Base-by-base conservation (phyloP, 2,888 invertebrate genomes). In the Drosophila ochracea region DNA sequence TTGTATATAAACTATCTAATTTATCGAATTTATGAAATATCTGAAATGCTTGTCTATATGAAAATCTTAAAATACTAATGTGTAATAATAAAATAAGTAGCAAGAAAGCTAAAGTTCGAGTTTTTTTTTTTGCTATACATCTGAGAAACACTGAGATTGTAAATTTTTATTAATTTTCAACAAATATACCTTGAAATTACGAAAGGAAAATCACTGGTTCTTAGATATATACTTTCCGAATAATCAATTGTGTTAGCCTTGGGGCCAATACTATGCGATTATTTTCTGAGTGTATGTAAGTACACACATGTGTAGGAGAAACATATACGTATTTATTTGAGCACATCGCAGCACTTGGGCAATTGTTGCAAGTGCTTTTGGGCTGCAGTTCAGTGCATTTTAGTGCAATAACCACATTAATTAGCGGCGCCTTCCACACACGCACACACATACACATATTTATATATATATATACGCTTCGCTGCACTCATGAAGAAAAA, bases 371-470 rank as follows among this genome's bases (percentile, higher is more conserved):
- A 66, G 52, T 73, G 57, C 65, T 58, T 58, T 58, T 58, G 68
- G 60, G 83, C 80, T 86, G 87, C 85, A 91, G 87, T 91, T 91
- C 77, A 89, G 83, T 91, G 89, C 82, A 78, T 91, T 84, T 91
- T 68, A 77, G 91, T 91, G 91, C 91, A 90, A 89, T 90, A 90
- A 90, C 91, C 91, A 90, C 84, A 89, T 90, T 88, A 89, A 89
- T 90, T 89, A 90, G 82, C 58, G 70, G 68, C 74, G 71, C 76
- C 68, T 64, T 65, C 70, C 61, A 77, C 58, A 68, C 60, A 43
- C n/a, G n/a, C 41, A 54, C 21, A 57, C 71, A 82, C 70, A 67
- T 64, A 80, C 13, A 54, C n/a, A 59, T 13, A 59, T 54, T 19
- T 13, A 13, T 41, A 52, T 33, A 55, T 33, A 55, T 67, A 64